Base-by-base conservation (phyloP, 2,113 vertebrate genomes). In the Rhadina sibilatrix region DNA sequence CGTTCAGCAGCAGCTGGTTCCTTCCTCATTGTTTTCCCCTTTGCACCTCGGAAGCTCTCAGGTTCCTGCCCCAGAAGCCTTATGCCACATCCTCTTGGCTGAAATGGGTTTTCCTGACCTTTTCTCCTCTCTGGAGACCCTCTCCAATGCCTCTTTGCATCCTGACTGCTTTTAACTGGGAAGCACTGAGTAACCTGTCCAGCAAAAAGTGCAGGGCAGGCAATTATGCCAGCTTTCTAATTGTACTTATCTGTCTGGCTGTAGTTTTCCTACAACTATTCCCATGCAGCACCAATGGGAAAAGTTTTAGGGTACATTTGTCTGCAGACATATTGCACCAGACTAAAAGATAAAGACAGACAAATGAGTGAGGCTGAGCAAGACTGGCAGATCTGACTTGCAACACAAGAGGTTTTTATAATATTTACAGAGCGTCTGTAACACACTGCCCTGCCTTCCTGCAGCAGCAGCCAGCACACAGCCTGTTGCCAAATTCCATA, bases 351-450 rank as follows among this genome's bases (percentile, higher is more conserved):
- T 15, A 49, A 42, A 57, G 86, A 70, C 27, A 88, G 22, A 76
- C 27, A 85, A 27, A 82, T 10, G 33, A 71, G 46, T 33, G 65
- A 91, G 52, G 28, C 28, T 54, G 53, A 50, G 14, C 53, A 79
- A 94, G 49, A 52, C 38, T 79, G 61, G 52, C 83, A 90, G 44
- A 92, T 49, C 35, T 81, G 44, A 66, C 57, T 69, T 25, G 71
- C 7, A 82, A 87, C 40, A 53, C 24, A 90, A 69, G n/a, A 80
- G 44, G n/a, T 96, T 80, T 89, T 84, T 30, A 76, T 47, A 91
- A 85, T 87, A 89, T 54, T 56, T 82, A 85, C 23, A 87, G 1
- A 74, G 44, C 5, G 8, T 53, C 63, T 91, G 77, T 72, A 94
- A 37, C 74, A 75, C 40, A 27, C 42, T 27, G 61, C 33, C 65